Conservation (phyloP, 2,113 vertebrate genomes). For the Ptilonorhynchus violaceus region DNA sequence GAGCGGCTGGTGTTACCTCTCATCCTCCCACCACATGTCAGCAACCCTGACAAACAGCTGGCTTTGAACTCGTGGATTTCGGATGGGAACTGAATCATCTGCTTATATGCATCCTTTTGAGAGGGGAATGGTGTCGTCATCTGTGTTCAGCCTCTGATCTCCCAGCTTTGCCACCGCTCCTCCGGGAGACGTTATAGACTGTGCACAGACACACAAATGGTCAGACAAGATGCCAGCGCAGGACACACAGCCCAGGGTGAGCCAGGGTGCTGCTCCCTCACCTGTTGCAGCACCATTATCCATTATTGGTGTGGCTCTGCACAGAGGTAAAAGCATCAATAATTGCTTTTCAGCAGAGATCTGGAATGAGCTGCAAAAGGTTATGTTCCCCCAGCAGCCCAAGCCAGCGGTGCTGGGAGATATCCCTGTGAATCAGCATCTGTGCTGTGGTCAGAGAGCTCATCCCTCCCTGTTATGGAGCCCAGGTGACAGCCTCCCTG, state of each 20-base stretch:
- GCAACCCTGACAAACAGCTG: neutral
- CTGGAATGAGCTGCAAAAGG: neutral
- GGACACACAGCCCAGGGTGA: neutral
- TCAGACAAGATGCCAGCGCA: neutral
- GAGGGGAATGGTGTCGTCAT: neutral
- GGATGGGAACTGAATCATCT: neutral
- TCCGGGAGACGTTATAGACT: neutral
- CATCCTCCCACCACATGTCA: fast-evolving
- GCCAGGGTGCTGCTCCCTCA: neutral
- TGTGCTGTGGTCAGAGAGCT: neutral
- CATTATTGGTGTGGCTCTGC: neutral
- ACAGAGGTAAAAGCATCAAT: neutral
- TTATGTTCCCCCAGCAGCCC: neutral
- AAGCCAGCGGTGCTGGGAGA: neutral
- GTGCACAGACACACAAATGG: neutral
- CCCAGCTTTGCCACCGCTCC: neutral
- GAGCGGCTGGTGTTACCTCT: neutral
- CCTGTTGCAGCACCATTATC: neutral
- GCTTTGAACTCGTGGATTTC: neutral
- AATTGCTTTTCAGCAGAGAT: neutral
- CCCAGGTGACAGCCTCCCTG: neutral
- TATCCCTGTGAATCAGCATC: neutral
- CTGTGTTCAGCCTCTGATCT: neutral
- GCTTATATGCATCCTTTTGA: neutral
- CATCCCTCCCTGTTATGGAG: neutral